Evolutionary conservation across 2,113 vertebrate species (phyloP).

Genomic region (zebrafish (Danio rerio)): DNA sequence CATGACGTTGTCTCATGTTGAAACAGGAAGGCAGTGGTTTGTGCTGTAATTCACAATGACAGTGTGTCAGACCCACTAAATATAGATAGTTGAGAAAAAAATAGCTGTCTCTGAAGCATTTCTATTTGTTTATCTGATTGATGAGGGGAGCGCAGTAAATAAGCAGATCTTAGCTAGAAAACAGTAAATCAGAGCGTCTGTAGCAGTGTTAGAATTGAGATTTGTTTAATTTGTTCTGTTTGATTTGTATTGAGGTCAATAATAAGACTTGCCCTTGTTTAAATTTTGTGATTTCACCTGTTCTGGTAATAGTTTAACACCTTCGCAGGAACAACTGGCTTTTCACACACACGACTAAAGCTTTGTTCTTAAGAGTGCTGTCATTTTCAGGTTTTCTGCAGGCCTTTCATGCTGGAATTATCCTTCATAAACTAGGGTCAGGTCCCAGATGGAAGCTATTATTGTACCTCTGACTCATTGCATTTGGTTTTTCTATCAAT

Average conservation of each 20-base stretch:
- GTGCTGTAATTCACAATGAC: conserved; percentile 47
- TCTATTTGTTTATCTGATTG: conserved; percentile 48
- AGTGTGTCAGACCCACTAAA: conserved; percentile 36
- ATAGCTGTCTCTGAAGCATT: neutral
- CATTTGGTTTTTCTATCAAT: conserved; percentile 64
- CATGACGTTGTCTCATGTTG: conserved; percentile 37
- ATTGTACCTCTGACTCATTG: conserved; percentile 54
- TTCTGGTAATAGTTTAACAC: conserved; percentile 55
- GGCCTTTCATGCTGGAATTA: conserved; percentile 59
- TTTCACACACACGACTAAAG: conserved; percentile 21
- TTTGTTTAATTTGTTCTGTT: neutral
- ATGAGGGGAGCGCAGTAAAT: neutral
- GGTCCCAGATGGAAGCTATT: conserved; percentile 65
- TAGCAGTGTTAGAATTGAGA: neutral
- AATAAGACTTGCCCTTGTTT: conserved; percentile 34
- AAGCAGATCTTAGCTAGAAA: neutral
- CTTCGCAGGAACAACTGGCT: conserved; percentile 46
- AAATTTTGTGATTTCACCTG: conserved; percentile 35
- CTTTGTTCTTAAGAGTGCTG: conserved; percentile 53
- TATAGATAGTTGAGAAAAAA: conserved; percentile 33
- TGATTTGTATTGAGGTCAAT: conserved; percentile 17
- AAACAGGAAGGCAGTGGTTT: conserved; percentile 38
- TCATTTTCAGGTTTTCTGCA: conserved; percentile 55
- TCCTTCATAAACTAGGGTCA: conserved; percentile 59
- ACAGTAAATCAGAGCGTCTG: neutral